A percentile compares a stretch with the other conserved stretches of the same genome.
Evolutionary conservation across 2,797 vertebrate species (phyloP).

Genomic region (Sebastes taczanowskii): DNA sequence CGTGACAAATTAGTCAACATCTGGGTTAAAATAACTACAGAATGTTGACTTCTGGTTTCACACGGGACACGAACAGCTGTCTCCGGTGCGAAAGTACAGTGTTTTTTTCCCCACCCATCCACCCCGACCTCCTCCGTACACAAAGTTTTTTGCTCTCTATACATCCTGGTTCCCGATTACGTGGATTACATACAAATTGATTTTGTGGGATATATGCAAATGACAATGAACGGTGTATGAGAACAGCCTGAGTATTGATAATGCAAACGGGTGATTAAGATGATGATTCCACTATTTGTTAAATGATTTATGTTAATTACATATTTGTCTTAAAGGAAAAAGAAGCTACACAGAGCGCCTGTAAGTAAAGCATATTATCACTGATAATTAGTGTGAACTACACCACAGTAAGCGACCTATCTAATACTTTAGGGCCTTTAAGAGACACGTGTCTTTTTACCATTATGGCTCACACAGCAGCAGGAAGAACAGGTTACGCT

Average conservation of each 20-base stretch:
- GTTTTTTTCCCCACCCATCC: no score
- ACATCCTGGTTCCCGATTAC: no score
- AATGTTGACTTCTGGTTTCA: no score
- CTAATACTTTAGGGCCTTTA: not conserved
- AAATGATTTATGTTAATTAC: not conserved
- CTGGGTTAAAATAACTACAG: no score
- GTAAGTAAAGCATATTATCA: not conserved
- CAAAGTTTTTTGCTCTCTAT: no score
- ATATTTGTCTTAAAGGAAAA: not conserved
- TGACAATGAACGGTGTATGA: not conserved
- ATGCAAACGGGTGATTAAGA: no score
- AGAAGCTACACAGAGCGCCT: not conserved
- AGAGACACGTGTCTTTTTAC: not conserved
- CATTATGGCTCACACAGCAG: not conserved
- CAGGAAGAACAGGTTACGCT: slow-evolving; percentile 20
- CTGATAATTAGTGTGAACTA: not conserved
- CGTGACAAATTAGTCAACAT: no score
- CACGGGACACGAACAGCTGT: no score
- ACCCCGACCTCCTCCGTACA: no score
- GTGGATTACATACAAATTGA: no score
- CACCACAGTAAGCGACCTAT: not conserved
- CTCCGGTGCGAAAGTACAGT: accelerated
- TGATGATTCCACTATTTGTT: not conserved
- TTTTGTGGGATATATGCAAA: no score
- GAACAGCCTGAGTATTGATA: no score